A percentile compares a stretch with the other conserved stretches of the same genome.
Evolutionary conservation across 2,113 vertebrate species (phyloP).

Genomic region (Sigmodon hispidus): DNA sequence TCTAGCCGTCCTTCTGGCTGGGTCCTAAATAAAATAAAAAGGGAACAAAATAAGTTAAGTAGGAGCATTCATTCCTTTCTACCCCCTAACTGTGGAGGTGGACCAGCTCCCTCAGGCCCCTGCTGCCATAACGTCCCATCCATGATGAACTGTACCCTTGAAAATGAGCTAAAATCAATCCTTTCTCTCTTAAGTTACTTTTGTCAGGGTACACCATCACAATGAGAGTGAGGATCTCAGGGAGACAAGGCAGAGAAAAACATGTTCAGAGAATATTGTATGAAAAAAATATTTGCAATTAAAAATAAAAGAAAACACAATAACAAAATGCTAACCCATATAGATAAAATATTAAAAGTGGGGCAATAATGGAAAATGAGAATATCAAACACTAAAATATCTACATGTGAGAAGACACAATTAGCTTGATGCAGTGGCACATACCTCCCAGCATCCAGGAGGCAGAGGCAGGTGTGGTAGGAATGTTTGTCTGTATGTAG

Average conservation of each 20-base stretch:
- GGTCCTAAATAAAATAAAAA: not conserved
- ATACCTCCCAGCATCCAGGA: not conserved
- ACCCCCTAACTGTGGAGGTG: not conserved
- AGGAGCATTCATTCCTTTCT: not conserved
- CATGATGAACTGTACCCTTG: not conserved
- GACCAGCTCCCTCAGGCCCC: not conserved
- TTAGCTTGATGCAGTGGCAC: not conserved
- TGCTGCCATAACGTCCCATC: not conserved
- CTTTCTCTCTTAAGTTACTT: not conserved
- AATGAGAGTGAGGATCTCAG: not conserved
- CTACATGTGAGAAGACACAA: not conserved
- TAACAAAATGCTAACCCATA: not conserved
- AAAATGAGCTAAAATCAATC: not conserved
- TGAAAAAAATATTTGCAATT: not conserved
- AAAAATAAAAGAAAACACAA: not conserved
- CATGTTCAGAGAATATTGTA: not conserved
- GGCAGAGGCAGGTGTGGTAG: not conserved
- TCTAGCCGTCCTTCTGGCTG: not conserved
- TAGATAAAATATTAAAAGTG: not conserved
- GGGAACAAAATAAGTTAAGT: not conserved
- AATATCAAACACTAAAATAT: not conserved
- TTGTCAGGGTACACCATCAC: not conserved
- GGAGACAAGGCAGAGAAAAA: not conserved
- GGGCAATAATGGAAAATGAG: not conserved
- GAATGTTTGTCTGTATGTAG: too few relatives aligned